Evolutionary conservation across 2,888 invertebrate genomes (phyloP), one percentile per base, ranked within the genome.

Genomic region (Punctoribates punctum): DNA sequence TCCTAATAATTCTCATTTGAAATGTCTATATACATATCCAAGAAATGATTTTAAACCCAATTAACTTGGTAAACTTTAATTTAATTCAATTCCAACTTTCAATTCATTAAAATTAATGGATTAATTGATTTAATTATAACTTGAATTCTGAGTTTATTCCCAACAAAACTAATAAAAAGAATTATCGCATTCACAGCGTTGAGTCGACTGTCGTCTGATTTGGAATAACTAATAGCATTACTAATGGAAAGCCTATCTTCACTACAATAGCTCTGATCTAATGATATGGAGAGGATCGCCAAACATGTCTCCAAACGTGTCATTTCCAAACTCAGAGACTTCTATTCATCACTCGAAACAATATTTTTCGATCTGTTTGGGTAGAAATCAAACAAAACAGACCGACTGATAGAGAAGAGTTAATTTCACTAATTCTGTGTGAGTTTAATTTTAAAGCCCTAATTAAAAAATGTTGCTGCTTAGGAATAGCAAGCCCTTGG

Each of bases 171-270:
- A 48, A 48, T 48, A 48, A 17, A 48, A 48, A 48, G 48, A 48
- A 48, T 48, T 48, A 48, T 34, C 34, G 34, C 34, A 34, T 34
- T 34, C 4, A 34, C n/a, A 34, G 34, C 15, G 8, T 15, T 48
- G 48, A 48, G 48, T 48, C 48, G 48, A 17, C 13, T 48, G 48
- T 17, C 15, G n/a, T 17, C 57, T 57, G 20, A 57, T 57, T 57
- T 57, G 57, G 1, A 62, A 27, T 62, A 29, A 62, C 13, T 34
- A 17, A 17, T 54, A 20, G 54, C 20, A 62, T 23, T 13, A 62
- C 27, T 62, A 62, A 62, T 62, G 62, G 62, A 62, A 62, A 62
- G 62, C 29, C 9, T 62, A 29, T 57, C 34, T 62, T 62, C 62
- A 62, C 27, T 27, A 13, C 17, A 25, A 62, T 25, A 62, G 62